Percentiles rank a stretch among this genome's conserved stretches.
These are phyloP conservation scores for Cichladusa arquata DNA, from an alignment of 2,113 vertebrate species.

Conservation along the genomic window DNA sequence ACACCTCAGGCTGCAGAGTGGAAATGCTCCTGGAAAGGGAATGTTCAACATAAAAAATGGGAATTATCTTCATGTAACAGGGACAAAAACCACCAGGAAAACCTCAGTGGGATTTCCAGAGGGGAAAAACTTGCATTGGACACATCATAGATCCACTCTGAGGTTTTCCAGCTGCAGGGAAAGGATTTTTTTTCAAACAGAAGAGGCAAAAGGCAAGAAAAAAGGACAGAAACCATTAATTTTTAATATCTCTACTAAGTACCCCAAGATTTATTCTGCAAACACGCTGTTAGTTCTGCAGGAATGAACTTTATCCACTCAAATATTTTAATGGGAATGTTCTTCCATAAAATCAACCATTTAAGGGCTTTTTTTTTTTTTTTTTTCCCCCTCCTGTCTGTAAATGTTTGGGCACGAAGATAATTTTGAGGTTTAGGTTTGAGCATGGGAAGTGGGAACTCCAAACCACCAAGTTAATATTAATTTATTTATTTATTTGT, in stretches of 20 bases:
- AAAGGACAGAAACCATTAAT: neutral
- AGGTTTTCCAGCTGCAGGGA: neutral
- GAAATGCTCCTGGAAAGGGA: neutral
- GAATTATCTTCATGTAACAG: neutral
- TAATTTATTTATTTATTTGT: neutral
- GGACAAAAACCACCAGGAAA: neutral
- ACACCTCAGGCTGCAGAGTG: neutral
- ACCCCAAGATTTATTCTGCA: neutral
- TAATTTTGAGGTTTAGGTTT: neutral
- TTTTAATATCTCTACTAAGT: neutral
- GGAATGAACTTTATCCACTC: neutral
- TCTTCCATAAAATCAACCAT: neutral
- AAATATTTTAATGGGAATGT: neutral
- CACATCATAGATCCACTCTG: neutral
- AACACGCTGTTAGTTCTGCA: neutral
- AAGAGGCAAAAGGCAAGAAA: neutral
- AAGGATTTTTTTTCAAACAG: neutral
- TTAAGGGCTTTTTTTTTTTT: neutral
- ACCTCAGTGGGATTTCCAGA: neutral
- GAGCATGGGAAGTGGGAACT: neutral
- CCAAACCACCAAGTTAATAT: neutral
- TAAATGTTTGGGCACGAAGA: neutral
- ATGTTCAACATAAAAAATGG: neutral
- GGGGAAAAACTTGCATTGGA: neutral
- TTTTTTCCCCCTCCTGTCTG: neutral